phyloP scores from a whole-genome alignment of 1,140 invertebrate species.

The Himalopsyche phryganea region DNA sequence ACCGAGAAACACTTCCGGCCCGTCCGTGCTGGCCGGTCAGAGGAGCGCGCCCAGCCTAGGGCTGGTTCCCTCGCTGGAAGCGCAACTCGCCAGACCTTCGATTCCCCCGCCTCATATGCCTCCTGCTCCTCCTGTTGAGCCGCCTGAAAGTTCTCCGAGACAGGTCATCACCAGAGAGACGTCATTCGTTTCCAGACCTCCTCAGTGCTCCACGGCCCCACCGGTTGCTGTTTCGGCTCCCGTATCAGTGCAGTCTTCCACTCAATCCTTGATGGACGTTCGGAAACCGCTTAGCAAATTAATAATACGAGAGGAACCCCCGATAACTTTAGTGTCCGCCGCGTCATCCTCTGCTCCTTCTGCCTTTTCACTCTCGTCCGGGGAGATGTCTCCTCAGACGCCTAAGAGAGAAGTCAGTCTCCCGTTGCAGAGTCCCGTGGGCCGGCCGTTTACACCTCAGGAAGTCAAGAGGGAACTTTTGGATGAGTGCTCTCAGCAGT shows the following conservation, averaged over 20 bases:
- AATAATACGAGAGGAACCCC: conserved; percentile 30
- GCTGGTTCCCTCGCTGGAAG: conserved; percentile 68
- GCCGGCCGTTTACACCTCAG: conserved; percentile 49
- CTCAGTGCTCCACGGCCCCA: conserved; percentile 29
- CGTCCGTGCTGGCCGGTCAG: conserved; percentile 47
- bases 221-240: conserved; percentile 33
- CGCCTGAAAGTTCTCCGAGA: conserved; percentile 50
- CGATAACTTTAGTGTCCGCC: conserved; percentile 37
- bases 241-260: conserved; percentile 43
- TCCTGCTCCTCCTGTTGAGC: conserved; percentile 53
- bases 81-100: conserved; percentile 67
- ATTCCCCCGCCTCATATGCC: conserved; percentile 56
- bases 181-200: conserved; percentile 53
- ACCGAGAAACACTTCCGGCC: conserved; percentile 41
- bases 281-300: conserved; percentile 43
- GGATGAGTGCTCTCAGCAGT: conserved; percentile 59
- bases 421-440: conserved; percentile 52
- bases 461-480: conserved; percentile 60
- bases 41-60: conserved; percentile 60
- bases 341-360: conserved; percentile 30
- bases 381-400: conserved; percentile 24
- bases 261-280: conserved; percentile 51
- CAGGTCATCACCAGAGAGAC: conserved; percentile 53
- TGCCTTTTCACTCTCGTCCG: conserved; percentile 25
- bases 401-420: conserved; percentile 54